These are phyloP conservation scores for Nesidiocoris tenuis DNA, from an alignment of 2,888 invertebrate genomes.

Conservation along the genomic window DNA sequence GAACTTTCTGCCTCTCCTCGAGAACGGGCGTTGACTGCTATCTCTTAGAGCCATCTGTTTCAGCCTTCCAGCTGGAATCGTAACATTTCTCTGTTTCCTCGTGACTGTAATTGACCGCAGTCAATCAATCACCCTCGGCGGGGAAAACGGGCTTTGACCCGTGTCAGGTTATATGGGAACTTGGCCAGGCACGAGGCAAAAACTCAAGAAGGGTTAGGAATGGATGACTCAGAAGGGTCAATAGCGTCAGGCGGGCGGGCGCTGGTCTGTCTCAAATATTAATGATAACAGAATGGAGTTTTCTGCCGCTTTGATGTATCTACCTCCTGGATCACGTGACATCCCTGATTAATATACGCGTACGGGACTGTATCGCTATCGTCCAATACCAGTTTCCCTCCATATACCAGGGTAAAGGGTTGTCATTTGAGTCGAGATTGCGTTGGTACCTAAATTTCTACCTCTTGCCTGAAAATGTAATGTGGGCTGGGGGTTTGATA, in stretches of 20 bases:
- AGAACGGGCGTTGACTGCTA: no score
- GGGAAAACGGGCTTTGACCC: background rate
- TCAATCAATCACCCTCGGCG: conserved; percentile 15
- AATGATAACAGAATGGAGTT: conserved; percentile 14
- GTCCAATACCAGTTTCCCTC: no score
- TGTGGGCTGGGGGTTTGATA: no score
- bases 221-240: conserved; percentile 32
- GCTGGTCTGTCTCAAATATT: conserved; percentile 16
- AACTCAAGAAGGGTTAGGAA: background rate
- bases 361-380: no score
- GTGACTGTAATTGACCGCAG: conserved; percentile 2
- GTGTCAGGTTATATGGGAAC: background rate
- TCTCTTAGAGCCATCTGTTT: no score
- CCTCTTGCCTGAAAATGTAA: no score
- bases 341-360: conserved; percentile 12
- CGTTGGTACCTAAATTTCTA: no score
- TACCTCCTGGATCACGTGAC: conserved; percentile 13
- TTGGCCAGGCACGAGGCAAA: background rate
- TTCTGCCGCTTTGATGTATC: conserved; percentile 16
- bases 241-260: conserved; percentile 28
- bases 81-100: background rate
- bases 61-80: no score
- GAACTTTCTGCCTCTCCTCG: no score
- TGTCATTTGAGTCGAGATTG: no score
- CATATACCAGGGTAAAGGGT: no score